A percentile compares a stretch with the other conserved stretches of the same genome.
These are phyloP conservation scores for Nanorana parkeri DNA, from an alignment of 2,113 vertebrate species.

Conservation along the genomic window DNA sequence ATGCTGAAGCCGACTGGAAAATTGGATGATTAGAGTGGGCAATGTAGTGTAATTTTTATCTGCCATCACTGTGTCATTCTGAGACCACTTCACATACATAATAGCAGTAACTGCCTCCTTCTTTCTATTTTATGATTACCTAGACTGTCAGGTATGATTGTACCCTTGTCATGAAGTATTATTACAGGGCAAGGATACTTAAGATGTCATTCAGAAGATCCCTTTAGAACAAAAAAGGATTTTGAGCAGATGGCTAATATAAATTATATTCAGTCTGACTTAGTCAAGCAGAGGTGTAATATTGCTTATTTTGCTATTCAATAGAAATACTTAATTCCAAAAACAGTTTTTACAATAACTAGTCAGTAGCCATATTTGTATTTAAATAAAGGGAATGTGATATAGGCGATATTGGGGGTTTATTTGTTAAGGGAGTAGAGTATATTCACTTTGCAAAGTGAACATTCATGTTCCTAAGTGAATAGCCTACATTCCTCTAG, in stretches of 20 bases:
- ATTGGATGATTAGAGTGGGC: constrained; percentile 31
- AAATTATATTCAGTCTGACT: background rate
- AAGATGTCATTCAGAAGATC: constrained; percentile 12
- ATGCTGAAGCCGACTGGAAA: constrained; percentile 2
- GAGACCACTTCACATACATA: background rate
- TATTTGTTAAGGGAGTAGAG: too few species aligned
- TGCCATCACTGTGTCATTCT: constrained; percentile 9
- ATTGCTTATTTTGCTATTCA: background rate
- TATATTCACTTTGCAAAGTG: too few species aligned
- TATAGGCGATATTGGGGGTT: too few species aligned
- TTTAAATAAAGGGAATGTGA: background rate
- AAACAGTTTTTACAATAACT: background rate
- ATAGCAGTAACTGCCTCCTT: background rate
- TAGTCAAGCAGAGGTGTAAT: background rate
- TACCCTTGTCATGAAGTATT: constrained; percentile 26
- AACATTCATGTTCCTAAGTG: too few species aligned
- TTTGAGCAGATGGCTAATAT: background rate
- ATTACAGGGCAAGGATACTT: background rate
- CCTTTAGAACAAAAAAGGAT: background rate
- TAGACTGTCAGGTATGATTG: constrained; percentile 30
- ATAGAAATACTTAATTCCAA: background rate
- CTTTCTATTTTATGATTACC: constrained; percentile 22
- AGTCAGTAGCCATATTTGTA: background rate
- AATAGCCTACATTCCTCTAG: too few species aligned
- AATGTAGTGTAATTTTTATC: constrained; percentile 2